phyloP scores from a whole-genome alignment of 2,888 invertebrate genomes.

The Ophion ventricosus region DNA sequence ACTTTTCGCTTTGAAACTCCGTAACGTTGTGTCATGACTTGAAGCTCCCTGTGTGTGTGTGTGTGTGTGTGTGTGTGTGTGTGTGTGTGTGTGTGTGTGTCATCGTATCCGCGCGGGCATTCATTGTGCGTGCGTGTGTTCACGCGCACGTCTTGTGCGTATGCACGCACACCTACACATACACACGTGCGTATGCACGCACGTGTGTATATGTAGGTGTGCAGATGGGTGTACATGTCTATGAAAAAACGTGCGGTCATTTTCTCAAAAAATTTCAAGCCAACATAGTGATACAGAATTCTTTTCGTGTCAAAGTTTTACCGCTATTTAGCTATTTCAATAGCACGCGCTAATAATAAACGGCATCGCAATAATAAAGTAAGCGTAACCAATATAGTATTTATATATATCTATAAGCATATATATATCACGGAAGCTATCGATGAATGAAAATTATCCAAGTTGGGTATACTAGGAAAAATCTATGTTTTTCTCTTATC shows the following conservation, averaged over 20 bases:
- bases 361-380: slow-evolving; percentile 54
- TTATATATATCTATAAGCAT: slow-evolving; percentile 69
- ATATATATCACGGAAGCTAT: slow-evolving; percentile 73
- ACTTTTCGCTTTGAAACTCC: too few relatives aligned
- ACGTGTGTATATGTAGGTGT: too few relatives aligned
- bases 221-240: neutral
- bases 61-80: too few relatives aligned
- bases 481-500: slow-evolving; percentile 39
- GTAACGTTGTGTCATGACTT: too few relatives aligned
- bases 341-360: slow-evolving; percentile 38
- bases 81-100: too few relatives aligned
- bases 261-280: slow-evolving; percentile 11
- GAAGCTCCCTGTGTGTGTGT: too few relatives aligned
- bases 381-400: slow-evolving; percentile 53
- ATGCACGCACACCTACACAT: too few relatives aligned
- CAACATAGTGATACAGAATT: slow-evolving; percentile 5
- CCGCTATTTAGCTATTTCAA: slow-evolving; percentile 4
- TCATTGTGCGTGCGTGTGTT: too few relatives aligned
- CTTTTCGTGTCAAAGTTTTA: neutral
- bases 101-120: too few relatives aligned
- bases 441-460: slow-evolving; percentile 64
- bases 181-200: too few relatives aligned
- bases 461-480: slow-evolving; percentile 62
- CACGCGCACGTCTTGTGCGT: too few relatives aligned
- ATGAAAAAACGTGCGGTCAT: neutral